Percentiles rank a stretch among this genome's conserved stretches.
Conservation (phyloP, 2,113 vertebrate species). For the chimpanzee (Pan troglodytes) region DNA sequence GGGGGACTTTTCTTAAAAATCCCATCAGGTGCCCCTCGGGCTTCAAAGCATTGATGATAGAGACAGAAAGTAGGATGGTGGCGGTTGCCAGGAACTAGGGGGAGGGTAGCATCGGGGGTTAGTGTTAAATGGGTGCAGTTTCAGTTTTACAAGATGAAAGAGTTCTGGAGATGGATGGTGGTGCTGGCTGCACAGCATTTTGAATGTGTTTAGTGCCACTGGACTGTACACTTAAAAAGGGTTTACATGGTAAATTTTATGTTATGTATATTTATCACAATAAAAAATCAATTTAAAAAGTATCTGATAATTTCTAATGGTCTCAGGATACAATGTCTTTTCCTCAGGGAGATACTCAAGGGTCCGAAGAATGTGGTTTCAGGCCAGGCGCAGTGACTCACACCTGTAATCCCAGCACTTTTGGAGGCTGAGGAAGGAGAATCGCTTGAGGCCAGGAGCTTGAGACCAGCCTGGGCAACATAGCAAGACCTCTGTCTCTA, state of each 20-base stretch:
- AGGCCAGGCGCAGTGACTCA: too few relatives aligned
- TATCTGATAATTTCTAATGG: not conserved
- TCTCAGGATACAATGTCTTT: not conserved
- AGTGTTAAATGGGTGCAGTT: not conserved
- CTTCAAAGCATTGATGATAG: not conserved
- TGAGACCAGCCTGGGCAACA: too few relatives aligned
- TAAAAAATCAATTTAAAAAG: not conserved
- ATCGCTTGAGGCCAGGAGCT: too few relatives aligned
- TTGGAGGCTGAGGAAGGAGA: too few relatives aligned
- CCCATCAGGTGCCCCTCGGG: not conserved
- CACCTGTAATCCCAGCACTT: too few relatives aligned
- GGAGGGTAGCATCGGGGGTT: accelerated
- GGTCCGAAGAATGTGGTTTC: not conserved
- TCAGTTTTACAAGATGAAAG: not conserved
- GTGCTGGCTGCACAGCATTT: accelerated
- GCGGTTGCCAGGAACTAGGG: not conserved
- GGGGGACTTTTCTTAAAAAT: slow-evolving; percentile 1
- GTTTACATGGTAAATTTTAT: not conserved
- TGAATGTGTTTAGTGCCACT: not conserved
- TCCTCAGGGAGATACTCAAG: not conserved
- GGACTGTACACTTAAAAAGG: not conserved
- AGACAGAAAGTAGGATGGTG: not conserved
- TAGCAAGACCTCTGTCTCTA: too few relatives aligned
- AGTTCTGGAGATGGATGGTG: not conserved
- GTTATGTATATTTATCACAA: not conserved